Conservation (phyloP, 2,797 vertebrate species). For the Loris lydekkerianus region DNA sequence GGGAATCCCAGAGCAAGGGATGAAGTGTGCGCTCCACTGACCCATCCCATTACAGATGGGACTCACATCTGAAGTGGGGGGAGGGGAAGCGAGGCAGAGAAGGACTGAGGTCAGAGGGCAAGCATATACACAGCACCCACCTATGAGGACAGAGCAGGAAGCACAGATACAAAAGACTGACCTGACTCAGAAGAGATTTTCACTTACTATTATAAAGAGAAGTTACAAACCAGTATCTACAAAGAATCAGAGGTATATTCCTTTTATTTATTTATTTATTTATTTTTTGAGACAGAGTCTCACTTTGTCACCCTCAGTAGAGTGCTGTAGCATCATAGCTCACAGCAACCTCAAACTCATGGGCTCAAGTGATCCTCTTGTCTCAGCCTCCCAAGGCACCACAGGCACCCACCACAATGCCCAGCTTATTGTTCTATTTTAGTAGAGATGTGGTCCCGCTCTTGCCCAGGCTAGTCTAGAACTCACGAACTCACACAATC, state of each 20-base stretch:
- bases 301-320: too few species aligned
- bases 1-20: not conserved
- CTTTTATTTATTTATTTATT: too few species aligned
- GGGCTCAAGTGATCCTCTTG: too few species aligned
- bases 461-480: too few species aligned
- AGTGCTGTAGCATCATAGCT: too few species aligned
- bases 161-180: not conserved
- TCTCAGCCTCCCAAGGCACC: too few species aligned
- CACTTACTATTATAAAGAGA: not conserved
- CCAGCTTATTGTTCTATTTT: too few species aligned
- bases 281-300: too few species aligned
- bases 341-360: too few species aligned
- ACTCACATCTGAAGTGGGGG: fast-evolving
- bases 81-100: not conserved
- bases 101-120: not conserved
- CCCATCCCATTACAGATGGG: not conserved
- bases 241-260: not conserved
- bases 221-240: not conserved
- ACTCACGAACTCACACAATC: too few species aligned
- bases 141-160: not conserved
- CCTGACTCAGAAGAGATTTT: not conserved
- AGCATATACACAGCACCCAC: not conserved
- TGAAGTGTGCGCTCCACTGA: not conserved
- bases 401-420: too few species aligned
- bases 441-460: too few species aligned